phyloP scores from a whole-genome alignment of 2,113 vertebrate species.

The Melanotaenia duboulayi region DNA sequence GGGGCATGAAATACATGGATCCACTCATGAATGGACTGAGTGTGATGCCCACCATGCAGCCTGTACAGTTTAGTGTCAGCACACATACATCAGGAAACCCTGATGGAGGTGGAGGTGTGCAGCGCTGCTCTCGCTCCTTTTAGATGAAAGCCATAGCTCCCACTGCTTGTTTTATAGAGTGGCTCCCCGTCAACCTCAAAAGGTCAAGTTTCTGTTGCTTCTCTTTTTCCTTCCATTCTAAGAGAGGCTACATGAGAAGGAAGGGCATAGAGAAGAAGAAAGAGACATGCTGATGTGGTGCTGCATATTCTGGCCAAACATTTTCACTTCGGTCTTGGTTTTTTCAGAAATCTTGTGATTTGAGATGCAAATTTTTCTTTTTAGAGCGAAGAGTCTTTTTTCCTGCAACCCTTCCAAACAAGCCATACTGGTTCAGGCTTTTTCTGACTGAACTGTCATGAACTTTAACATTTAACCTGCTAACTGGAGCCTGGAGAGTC shows the following conservation, averaged over 20 bases:
- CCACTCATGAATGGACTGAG: too few species aligned
- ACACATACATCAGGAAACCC: conserved; percentile 33
- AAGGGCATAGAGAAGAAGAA: background rate
- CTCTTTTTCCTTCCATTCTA: conserved; percentile 20
- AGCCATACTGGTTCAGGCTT: too few species aligned
- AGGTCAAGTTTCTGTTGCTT: conserved; percentile 60
- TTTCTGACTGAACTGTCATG: too few species aligned
- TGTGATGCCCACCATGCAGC: too few species aligned
- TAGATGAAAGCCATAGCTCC: conserved; percentile 58
- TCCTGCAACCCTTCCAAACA: too few species aligned
- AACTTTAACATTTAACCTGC: too few species aligned
- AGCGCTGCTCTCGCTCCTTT: conserved; percentile 32
- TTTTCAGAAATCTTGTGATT: too few species aligned
- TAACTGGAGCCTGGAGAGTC: too few species aligned
- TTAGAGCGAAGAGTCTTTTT: too few species aligned
- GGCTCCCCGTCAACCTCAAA: conserved; percentile 60
- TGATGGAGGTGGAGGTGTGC: conserved; percentile 41
- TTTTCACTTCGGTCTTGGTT: too few species aligned
- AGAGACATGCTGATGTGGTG: background rate
- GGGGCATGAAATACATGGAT: too few species aligned
- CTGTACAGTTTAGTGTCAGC: conserved; percentile 14
- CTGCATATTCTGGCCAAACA: background rate
- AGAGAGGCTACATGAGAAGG: conserved; percentile 26
- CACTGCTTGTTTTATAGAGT: conserved; percentile 61
- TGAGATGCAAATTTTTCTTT: too few species aligned